These are phyloP conservation scores for Bettongia penicillata DNA, from an alignment of 2,113 vertebrate genomes.

Conservation along the genomic window DNA sequence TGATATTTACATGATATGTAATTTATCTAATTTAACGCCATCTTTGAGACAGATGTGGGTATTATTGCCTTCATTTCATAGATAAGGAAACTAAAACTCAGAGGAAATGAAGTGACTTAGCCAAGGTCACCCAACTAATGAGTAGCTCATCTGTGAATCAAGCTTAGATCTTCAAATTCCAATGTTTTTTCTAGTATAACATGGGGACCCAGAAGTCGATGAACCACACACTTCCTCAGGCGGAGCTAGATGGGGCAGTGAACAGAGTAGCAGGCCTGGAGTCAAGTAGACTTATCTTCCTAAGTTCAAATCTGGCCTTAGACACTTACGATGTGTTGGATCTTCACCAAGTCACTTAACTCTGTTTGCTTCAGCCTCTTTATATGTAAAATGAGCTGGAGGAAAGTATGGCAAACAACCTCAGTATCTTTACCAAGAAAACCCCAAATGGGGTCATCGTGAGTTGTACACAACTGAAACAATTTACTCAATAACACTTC, in stretches of 20 bases:
- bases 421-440: too few relatives aligned
- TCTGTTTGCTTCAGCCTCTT: too few relatives aligned
- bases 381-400: too few relatives aligned
- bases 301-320: background rate
- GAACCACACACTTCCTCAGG: background rate
- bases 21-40: background rate
- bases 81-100: background rate
- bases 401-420: too few relatives aligned
- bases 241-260: background rate
- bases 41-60: background rate
- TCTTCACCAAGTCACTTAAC: too few relatives aligned
- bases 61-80: background rate
- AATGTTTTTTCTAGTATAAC: background rate
- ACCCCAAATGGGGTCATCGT: too few relatives aligned
- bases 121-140: background rate
- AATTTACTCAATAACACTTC: too few relatives aligned
- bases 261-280: background rate
- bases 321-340: too few relatives aligned
- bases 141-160: background rate
- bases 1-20: background rate
- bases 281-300: background rate
- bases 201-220: background rate
- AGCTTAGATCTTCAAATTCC: background rate
- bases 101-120: background rate
- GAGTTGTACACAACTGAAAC: too few relatives aligned